Evolutionary conservation across 2,113 vertebrate genomes (phyloP), one percentile per base, ranked within the genome.

Genomic region (Gambusia holbrooki): DNA sequence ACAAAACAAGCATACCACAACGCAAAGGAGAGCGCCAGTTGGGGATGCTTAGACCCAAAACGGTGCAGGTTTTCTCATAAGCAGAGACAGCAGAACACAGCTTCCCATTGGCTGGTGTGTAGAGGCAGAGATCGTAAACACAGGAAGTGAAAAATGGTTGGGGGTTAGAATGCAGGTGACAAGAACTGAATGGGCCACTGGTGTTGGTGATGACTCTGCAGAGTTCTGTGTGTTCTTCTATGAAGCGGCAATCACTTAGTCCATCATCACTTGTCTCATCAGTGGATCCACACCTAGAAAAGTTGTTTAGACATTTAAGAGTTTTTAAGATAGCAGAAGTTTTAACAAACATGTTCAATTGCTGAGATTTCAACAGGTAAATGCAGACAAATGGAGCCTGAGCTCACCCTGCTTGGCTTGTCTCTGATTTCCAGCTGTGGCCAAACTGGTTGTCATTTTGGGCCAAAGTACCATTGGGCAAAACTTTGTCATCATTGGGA

Each of bases 381-480:
- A 1, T 0, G 10, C 13, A 14, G 0, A 14, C 0, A 35, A 0
- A 3, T 19, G 17, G 15, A 6, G 6, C 1, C 5, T 45, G 45
- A 58, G 0, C 88, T 87, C 72, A 94, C 93, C 90, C 86, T 79
- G 77, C 69, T 35, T 62, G 77, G 73, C 91, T 90, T 40, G 58
- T 76, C 13, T 82, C 7, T 35, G 89, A 75, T 74, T 82, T 93
- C 94, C 93, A 94, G 54, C 92, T 89, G 3, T 90, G 66, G 25
- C 94, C 93, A 74, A 95, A 94, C 0, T 86, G 48, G 7, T 42
- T n/a, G 13, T 94, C 94, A 37, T 84, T 87, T 35, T n/a, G 77
- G 8, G 92, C 84, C 8, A n/a, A 22, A 1, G 66, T 73, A 28
- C 94, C 94, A 58, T 66, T 84, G 1, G 92, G 92, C 25, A 84